Evolutionary conservation across 2,797 vertebrate genomes (phyloP).

Genomic region (Phalloptychus januarius): DNA sequence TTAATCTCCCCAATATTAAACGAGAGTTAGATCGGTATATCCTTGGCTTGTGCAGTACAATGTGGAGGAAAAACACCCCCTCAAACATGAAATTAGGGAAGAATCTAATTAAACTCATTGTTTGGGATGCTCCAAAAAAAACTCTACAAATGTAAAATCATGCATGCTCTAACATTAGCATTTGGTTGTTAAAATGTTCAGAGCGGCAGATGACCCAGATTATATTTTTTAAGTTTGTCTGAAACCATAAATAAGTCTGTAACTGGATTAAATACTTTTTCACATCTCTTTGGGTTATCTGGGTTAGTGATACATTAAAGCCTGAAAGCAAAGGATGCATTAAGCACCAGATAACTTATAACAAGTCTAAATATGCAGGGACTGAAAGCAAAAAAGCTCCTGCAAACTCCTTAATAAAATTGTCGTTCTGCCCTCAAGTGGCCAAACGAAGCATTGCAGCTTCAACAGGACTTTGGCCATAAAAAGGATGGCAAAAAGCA

Average conservation of each 20-base stretch:
- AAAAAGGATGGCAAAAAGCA: conserved; percentile 42
- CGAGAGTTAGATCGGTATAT: not conserved
- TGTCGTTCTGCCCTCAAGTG: conserved; percentile 11
- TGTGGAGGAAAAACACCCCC: not conserved
- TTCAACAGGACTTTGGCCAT: not conserved
- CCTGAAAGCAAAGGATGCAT: not conserved
- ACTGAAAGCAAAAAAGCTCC: not conserved
- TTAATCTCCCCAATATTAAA: not conserved
- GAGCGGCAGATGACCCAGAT: not conserved
- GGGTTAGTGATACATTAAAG: not conserved
- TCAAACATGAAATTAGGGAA: not conserved
- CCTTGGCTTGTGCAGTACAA: not conserved
- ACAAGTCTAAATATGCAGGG: not conserved
- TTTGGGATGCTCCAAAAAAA: not conserved
- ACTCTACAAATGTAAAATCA: not conserved
- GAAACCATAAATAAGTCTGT: not conserved
- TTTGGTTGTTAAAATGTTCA: not conserved
- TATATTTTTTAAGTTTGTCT: not conserved
- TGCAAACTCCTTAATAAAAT: not conserved
- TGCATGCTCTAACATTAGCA: not conserved
- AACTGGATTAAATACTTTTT: not conserved
- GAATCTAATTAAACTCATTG: not conserved
- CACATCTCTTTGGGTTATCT: not conserved
- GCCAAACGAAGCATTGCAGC: not conserved
- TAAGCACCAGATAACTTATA: not conserved